Conservation (phyloP, 2,797 vertebrate genomes). For the Acridotheres tristis region DNA sequence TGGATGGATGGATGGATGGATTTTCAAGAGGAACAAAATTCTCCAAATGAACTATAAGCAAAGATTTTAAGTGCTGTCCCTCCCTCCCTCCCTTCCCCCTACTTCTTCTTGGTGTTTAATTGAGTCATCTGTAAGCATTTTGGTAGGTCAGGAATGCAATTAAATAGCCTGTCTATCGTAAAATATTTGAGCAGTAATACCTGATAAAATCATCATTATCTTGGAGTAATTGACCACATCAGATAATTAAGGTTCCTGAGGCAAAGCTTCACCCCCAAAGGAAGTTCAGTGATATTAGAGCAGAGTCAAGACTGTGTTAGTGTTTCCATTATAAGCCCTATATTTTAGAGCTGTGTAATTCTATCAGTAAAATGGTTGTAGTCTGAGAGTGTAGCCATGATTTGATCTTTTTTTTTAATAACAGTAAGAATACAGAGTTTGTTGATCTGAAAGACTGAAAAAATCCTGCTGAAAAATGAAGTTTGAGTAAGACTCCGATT, state of each 20-base stretch:
- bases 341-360: constrained; percentile 40
- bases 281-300: constrained; percentile 69
- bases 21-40: not conserved
- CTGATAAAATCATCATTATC: constrained; percentile 76
- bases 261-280: constrained; percentile 68
- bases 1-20: not conserved
- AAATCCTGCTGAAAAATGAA: not conserved
- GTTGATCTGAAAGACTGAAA: not conserved
- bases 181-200: constrained; percentile 73
- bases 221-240: constrained; percentile 76
- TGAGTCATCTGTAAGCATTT: constrained; percentile 71
- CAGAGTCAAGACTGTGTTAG: constrained; percentile 57
- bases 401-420: not conserved
- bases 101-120: constrained; percentile 36
- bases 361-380: constrained; percentile 10
- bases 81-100: not conserved
- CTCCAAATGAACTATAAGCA: not conserved
- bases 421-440: not conserved
- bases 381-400: not conserved
- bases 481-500: not conserved
- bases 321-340: constrained; percentile 52
- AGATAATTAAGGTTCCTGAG: constrained; percentile 75
- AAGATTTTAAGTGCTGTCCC: not conserved
- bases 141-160: constrained; percentile 73
- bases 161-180: constrained; percentile 69